Evolutionary conservation across 1,140 invertebrate genomes (phyloP).

Genomic region (Caenorhabditis brenneri): DNA sequence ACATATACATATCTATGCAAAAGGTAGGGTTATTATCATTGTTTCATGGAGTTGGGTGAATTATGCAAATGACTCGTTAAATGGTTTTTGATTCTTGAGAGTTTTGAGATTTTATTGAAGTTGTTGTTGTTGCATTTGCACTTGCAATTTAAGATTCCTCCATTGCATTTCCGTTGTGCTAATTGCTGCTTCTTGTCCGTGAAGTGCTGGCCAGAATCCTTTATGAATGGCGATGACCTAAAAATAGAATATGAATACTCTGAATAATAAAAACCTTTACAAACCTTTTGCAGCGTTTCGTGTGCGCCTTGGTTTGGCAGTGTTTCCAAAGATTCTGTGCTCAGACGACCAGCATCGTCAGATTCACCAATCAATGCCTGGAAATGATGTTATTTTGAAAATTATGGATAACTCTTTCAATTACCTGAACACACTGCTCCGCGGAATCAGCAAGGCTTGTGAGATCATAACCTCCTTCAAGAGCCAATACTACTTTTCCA

Average conservation of each 20-base stretch:
- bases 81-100: slow-evolving; percentile 44
- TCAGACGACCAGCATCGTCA: slow-evolving; percentile 60
- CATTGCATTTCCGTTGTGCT: slow-evolving; percentile 64
- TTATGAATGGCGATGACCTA: slow-evolving; percentile 69
- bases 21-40: neutral
- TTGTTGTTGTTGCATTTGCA: slow-evolving; percentile 19
- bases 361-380: slow-evolving; percentile 65
- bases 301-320: slow-evolving; percentile 65
- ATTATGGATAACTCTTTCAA: neutral
- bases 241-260: slow-evolving; percentile 8
- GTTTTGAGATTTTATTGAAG: slow-evolving; percentile 58
- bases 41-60: neutral
- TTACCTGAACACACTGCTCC: slow-evolving; percentile 84
- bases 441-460: slow-evolving; percentile 93
- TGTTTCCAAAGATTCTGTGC: slow-evolving; percentile 59
- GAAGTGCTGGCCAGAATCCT: slow-evolving; percentile 67
- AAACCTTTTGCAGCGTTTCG: slow-evolving; percentile 70
- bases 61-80: slow-evolving; percentile 1
- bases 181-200: slow-evolving; percentile 64
- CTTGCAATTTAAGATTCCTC: slow-evolving; percentile 46
- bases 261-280: no score
- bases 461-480: slow-evolving; percentile 91
- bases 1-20: neutral
- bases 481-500: slow-evolving; percentile 82
- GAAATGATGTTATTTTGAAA: slow-evolving; percentile 5